These are phyloP conservation scores for Conger conger DNA, from an alignment of 2,113 vertebrate genomes.

Conservation along the genomic window DNA sequence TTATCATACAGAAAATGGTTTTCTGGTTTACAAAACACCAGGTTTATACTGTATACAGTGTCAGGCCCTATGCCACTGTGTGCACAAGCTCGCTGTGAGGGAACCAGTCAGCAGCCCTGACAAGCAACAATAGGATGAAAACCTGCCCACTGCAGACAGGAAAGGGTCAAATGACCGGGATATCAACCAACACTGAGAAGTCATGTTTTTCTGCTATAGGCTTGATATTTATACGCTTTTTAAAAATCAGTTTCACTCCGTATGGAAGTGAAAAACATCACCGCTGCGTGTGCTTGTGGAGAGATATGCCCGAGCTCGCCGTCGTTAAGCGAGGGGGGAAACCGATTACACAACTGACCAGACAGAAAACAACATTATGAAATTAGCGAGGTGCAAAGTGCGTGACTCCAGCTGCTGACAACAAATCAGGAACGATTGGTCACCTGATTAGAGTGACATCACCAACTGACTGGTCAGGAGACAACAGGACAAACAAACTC, in stretches of 20 bases:
- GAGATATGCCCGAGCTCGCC: background rate
- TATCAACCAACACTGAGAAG: background rate
- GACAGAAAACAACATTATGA: background rate
- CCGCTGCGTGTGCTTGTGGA: background rate
- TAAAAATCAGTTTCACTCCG: background rate
- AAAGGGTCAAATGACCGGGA: background rate
- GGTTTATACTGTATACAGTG: background rate
- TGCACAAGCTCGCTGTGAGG: background rate
- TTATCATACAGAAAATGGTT: background rate
- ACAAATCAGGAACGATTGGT: slow-evolving; percentile 16
- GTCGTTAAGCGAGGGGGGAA: background rate
- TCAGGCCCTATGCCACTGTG: background rate
- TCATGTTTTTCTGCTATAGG: background rate
- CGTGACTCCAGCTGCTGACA: slow-evolving; percentile 13
- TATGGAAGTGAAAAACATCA: background rate
- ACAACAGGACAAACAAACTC: background rate
- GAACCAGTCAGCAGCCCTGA: background rate
- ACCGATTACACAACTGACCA: background rate
- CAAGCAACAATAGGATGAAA: background rate
- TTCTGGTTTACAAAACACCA: background rate
- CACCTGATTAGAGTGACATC: slow-evolving; percentile 10
- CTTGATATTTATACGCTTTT: background rate
- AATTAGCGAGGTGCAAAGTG: background rate
- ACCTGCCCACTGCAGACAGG: background rate
- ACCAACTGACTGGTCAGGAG: background rate